These are phyloP conservation scores for Drosophila repleta DNA, from an alignment of 1,140 invertebrate species.

Conservation along the genomic window DNA sequence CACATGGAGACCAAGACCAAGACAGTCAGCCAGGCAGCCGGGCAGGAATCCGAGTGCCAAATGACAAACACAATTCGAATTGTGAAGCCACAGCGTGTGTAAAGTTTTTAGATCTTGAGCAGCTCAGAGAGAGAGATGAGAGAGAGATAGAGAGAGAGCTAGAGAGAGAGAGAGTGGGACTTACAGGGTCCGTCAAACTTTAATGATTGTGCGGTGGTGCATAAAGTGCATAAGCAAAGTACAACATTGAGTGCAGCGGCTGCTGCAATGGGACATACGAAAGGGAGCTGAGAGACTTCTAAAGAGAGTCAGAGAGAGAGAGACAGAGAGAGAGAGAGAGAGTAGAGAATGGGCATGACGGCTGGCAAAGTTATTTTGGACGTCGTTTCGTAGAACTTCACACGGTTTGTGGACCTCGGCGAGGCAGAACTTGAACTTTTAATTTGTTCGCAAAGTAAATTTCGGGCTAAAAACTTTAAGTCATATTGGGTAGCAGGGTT, in stretches of 20 bases:
- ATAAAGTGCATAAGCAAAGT: constrained; percentile 71
- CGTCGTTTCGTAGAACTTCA: constrained; percentile 69
- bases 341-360: constrained; percentile 5
- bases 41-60: constrained; percentile 17
- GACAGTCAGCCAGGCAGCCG: background rate
- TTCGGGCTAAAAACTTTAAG: constrained; percentile 61
- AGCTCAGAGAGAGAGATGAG: constrained; percentile 15
- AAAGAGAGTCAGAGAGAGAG: background rate
- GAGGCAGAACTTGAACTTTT: constrained; percentile 68
- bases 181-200: constrained; percentile 64
- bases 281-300: constrained; percentile 27
- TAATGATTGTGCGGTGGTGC: constrained; percentile 74
- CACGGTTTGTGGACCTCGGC: constrained; percentile 58
- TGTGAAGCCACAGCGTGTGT: constrained; percentile 34
- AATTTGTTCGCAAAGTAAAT: constrained; percentile 74
- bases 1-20: constrained; percentile 23
- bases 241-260: constrained; percentile 61
- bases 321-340: constrained; percentile 4
- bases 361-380: constrained; percentile 53
- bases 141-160: constrained; percentile 13
- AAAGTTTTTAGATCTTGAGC: constrained; percentile 53
- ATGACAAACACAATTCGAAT: constrained; percentile 59
- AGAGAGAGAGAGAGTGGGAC: background rate
- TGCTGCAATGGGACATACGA: constrained; percentile 22
- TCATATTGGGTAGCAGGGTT: constrained; percentile 54